Evolutionary conservation across 1,140 invertebrate genomes (phyloP), one percentile per base, ranked within the genome.

Genomic region (Ceratina australensis): DNA sequence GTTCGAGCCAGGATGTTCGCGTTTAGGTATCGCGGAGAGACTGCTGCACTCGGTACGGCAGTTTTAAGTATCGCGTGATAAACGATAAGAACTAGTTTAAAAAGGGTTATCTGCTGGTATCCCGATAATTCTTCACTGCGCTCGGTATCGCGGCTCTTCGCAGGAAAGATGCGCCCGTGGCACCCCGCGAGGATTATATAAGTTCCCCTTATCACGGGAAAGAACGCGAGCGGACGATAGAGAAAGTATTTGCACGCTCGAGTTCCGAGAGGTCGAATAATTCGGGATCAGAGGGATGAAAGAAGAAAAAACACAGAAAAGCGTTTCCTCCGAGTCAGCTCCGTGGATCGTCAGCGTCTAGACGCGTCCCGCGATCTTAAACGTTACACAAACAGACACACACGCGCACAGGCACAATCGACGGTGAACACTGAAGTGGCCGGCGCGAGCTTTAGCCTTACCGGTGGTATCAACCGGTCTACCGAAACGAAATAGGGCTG

Each of bases 1-100:
- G 33, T 10, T 42, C 0, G 33, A 42, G 33, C 10, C 10, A 42
- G 33, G 33, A n/a, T n/a, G n/a, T n/a, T 42, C 10, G 10, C 33
- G 33, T 42, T 42, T 42, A 42, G 10, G 33, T 42, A 10, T 42
- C 33, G n/a, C n/a, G n/a, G n/a, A n/a, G 47, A 71, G 67, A 54
- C 63, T 42, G 56, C 69, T 57, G 76, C 71, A 82, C 71, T 64
- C 13, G 20, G 82, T 77, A 78, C 78, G 74, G 67, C 64, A 72
- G 68, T n/a, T 72, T 68, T 75, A 42, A 81, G 64, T 82, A 79
- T 54, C 80, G 72, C 33, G 67, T 67, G 77, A 75, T 72, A 78
- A 69, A 68, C 77, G 82, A 83, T 83, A 75, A 82, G 66, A 72
- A 69, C 26, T 57, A 42, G 49, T 67, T 73, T 52, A 50, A 74